Base-by-base conservation (phyloP, 2,113 vertebrate species). In the Sitta europaea region DNA sequence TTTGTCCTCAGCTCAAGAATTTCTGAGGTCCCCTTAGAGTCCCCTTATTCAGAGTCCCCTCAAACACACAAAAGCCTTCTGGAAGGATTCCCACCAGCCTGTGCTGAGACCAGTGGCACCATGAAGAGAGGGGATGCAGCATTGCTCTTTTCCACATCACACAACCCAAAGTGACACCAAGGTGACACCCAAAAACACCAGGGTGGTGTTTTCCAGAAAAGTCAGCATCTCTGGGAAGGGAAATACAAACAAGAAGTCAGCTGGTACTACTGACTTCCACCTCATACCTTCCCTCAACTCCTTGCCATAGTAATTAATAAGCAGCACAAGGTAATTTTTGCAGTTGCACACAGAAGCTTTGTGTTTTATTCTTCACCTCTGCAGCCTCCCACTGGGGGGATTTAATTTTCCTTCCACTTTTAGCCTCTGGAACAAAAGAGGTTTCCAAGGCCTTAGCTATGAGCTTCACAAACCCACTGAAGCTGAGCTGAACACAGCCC, bases 381-480 rank as follows among this genome's bases (percentile, higher is more conserved):
- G 85, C 84, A 94, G 82, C 35, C 73, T 92, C 51, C 91, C 74
- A 57, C 55, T 50, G 24, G 9, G 27, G 31, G 17, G 9, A 85
- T 92, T 84, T 86, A 63, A 95, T 90, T 92, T 92, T 97, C 67
- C 42, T 96, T 85, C 65, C 68, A 80, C 9, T 77, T 74, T 91
- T 89, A 96, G 62, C 47, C 45, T 78, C 53, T 66, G 63, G 70
- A 97, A 94, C 28, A 93, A 82, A 94, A 93, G 23, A 76, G 58
- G 11, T 65, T 96, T 94, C 80, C 55, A 25, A 23, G 75, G 88
- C 67, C 94, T 87, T 80, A 92, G 62, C 57, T 84, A 15, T 58
- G 66, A 54, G 67, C 40, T 70, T n/a, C 68, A 27, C 0, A 4
- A 88, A n/a, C 42, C 23, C 25, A 3, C 54, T 1, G 6, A 65